Base-by-base conservation (phyloP, 2,888 invertebrate species). In the Sepioteuthis lessoniana region DNA sequence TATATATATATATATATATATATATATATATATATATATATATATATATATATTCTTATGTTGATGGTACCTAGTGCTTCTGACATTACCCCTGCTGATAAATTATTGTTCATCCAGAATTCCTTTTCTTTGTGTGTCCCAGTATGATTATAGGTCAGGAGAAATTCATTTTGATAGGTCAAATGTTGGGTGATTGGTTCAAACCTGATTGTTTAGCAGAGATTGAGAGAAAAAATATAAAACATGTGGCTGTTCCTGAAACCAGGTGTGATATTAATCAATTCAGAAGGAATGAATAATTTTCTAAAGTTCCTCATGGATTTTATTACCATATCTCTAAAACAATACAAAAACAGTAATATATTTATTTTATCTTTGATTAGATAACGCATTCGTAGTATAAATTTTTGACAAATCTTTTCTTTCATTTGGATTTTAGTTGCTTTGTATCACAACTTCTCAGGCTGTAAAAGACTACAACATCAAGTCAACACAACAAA, bases 31-130 rank as follows among this genome's bases (percentile, higher is more conserved):
- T 76, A n/a, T 35, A n/a, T 35, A 76, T 76, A 76, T 55, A 55
- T 55, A 55, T 76, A 76, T 76, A 4, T n/a, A n/a, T n/a, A n/a
- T 76, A n/a, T 35, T n/a, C n/a, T n/a, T n/a, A n/a, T 35, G 35
- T 76, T 76, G n/a, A n/a, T 76, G 76, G 76, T 10, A n/a, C 76
- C 76, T n/a, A 13, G n/a, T n/a, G 13, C 76, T 35, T n/a, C 76
- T 76, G 76, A 76, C n/a, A 76, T 76, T 76, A n/a, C n/a, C 76
- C 76, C 76, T 76, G 35, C 76, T 76, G 76, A 76, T n/a, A 76
- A n/a, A 76, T 76, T 76, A 76, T 76, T 76, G n/a, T 5, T n/a
- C 35, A 35, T 76, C n/a, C 76, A 76, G n/a, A 35, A 13, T 76
- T 76, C 13, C 16, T 76, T 76, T 76, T 13, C 76, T 76, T 76